A percentile compares a stretch with the other conserved stretches of the same genome.
phyloP scores from a whole-genome alignment of 2,113 vertebrate genomes.

The Actenoides lindsayi region DNA sequence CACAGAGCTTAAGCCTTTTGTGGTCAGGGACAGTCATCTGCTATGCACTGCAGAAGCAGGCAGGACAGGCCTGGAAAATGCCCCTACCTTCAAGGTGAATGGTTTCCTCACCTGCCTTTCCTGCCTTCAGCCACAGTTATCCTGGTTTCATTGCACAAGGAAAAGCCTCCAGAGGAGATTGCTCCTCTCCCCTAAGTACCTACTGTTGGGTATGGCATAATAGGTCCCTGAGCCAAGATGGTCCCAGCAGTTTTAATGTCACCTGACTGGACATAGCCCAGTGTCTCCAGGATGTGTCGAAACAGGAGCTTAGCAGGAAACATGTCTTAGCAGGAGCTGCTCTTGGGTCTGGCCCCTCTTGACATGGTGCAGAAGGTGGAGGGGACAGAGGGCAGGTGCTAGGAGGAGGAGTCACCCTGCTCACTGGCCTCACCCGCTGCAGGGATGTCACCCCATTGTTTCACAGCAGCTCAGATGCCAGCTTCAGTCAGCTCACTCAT shows the following conservation, averaged over 20 bases:
- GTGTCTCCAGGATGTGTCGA: not conserved
- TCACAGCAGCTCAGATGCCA: not conserved
- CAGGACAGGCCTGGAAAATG: not conserved
- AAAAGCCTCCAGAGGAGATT: not conserved
- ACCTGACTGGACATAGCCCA: not conserved
- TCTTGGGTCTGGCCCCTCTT: not conserved
- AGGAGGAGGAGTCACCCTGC: not conserved
- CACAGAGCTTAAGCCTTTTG: not conserved
- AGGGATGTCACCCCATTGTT: not conserved
- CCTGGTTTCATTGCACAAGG: not conserved
- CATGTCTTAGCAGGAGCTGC: not conserved
- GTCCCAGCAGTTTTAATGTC: not conserved
- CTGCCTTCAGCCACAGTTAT: not conserved
- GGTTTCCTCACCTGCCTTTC: not conserved
- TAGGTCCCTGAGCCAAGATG: not conserved
- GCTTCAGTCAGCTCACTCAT: not conserved
- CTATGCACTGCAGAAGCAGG: not conserved
- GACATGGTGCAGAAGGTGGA: not conserved
- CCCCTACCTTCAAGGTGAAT: not conserved
- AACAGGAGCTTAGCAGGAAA: not conserved
- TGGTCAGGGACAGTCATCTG: not conserved
- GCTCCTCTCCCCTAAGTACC: not conserved
- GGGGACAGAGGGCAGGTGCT: not conserved
- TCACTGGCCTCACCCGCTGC: not conserved
- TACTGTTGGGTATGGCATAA: rapidly evolving